phyloP scores from a whole-genome alignment of 2,797 vertebrate species.

The Melanotaenia nigrans region DNA sequence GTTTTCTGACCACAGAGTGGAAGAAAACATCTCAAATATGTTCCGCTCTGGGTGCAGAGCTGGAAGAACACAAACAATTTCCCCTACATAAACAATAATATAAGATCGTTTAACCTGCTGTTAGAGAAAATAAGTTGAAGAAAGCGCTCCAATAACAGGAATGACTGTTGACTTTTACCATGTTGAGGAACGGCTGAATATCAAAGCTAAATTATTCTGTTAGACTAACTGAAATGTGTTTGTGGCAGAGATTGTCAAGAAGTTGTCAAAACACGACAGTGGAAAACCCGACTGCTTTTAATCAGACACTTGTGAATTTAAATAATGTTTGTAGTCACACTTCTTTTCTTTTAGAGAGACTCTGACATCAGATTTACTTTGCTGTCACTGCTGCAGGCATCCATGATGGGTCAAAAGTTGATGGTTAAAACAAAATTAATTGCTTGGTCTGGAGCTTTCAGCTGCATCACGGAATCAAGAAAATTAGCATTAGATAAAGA shows the following conservation, averaged over 20 bases:
- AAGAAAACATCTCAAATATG: constrained; percentile 30
- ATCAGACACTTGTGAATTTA: not conserved
- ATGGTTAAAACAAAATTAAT: not conserved
- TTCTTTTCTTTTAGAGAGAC: not conserved
- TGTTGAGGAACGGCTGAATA: not conserved
- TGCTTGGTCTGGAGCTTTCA: not conserved
- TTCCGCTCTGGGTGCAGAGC: constrained; percentile 44
- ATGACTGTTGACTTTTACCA: not conserved
- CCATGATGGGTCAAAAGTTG: not conserved
- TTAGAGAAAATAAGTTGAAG: constrained; percentile 5
- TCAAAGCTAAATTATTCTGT: not conserved
- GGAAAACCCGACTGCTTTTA: not conserved
- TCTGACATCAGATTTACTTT: not conserved
- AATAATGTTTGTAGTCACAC: not conserved
- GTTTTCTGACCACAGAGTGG: constrained; percentile 36
- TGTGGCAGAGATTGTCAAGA: not conserved
- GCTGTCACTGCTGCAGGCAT: not conserved
- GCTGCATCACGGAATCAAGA: too few relatives aligned
- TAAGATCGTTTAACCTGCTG: constrained; percentile 20
- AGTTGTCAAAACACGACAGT: not conserved
- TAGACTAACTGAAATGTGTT: not conserved
- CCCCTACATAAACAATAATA: constrained; percentile 14
- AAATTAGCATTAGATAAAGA: too few relatives aligned
- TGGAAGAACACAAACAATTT: constrained; percentile 34
- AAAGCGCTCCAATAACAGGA: not conserved